Evolutionary conservation across 2,888 invertebrate genomes (phyloP), one percentile per base, ranked within the genome.

Genomic region (Pterostichus niger): DNA sequence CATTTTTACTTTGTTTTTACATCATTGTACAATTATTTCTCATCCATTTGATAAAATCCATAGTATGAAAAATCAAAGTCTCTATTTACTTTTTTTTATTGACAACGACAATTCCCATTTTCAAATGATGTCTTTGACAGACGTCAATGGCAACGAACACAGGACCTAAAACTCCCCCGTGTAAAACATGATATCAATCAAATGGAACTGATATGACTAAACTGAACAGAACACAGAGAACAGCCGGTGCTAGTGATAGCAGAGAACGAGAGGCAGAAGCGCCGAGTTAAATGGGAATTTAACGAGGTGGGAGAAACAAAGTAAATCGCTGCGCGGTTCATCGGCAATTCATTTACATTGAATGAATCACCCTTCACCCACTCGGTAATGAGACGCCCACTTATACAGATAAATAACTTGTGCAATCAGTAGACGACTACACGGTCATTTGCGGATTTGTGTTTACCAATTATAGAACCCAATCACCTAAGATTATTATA

Each of bases 201-300:
- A 11, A 10, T 49, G 49, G 13, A 49, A 49, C 6, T 49, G 11
- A 49, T 31, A 59, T 59, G 24, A 59, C 59, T 6, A 11, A 64
- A 64, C 31, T 35, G 33, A 64, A 40, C 35, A 61, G 31, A 4
- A 59, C n/a, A 13, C n/a, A 64, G n/a, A 64, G 11, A 11, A 64
- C n/a, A 13, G 4, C 64, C 11, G 33, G n/a, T 49, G n/a, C 10
- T 49, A 10, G 13, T 49, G 49, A 13, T 49, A 49, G 40, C 40
- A 40, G 0, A 40, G 7, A 40, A 40, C 7, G 40, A 6, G 40
- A 49, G 49, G 5, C 4, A 49, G 49, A 49, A n/a, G 13, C n/a
- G 33, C 33, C 31, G 33, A 17, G 24, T 15, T 64, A 64, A 64
- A 64, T 64, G 64, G 31, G 64, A 64, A 64, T 64, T 40, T 64